Evolutionary conservation across 2,797 vertebrate genomes (phyloP), one percentile per base, ranked within the genome.

Genomic region (Artibeus lituratus): DNA sequence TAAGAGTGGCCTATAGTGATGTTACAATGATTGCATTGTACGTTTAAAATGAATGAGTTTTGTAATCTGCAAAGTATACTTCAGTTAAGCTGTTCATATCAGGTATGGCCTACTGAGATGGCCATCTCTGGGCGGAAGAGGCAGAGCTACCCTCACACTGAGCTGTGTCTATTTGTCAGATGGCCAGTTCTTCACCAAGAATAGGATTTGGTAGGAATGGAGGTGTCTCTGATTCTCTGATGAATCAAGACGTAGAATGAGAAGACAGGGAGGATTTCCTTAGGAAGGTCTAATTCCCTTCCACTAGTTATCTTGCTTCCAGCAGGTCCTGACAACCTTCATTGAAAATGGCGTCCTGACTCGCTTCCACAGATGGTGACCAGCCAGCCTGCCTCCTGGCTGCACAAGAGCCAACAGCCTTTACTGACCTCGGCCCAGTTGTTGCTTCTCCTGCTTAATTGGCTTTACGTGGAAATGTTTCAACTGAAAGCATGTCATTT

Each of bases 391-490:
- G 16, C 70, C 90, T 69, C 49, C 12, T 5, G 26, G 1, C 26
- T 88, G 80, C 80, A 59, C 85, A 84, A 49, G 53, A 69, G 47
- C 83, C 83, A 92, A 26, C 69, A 93, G 51, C 62, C 49, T 78
- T 37, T 35, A 32, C 42, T 92, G 93, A 96, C 85, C 91, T 70
- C 81, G 26, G 87, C 24, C 51, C 65, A 53, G 49, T 90, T 89
- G 51, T 91, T 44, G 80, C 70, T 59, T 29, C 37, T 87, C 47
- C 67, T n/a, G 65, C 67, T 94, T 95, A 93, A 83, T 84, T 94
- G 95, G 59, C 76, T 95, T 97, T 92, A 47, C 83, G 42, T 74
- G 87, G 91, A 95, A 96, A 78, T 22, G 65, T 3, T 44, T 83
- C 90, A 53, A 2, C 80, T 62, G 84, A 94, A 98, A 94, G 21